These are phyloP conservation scores for Pandemis heparana DNA, from an alignment of 2,888 invertebrate species.

Conservation along the genomic window DNA sequence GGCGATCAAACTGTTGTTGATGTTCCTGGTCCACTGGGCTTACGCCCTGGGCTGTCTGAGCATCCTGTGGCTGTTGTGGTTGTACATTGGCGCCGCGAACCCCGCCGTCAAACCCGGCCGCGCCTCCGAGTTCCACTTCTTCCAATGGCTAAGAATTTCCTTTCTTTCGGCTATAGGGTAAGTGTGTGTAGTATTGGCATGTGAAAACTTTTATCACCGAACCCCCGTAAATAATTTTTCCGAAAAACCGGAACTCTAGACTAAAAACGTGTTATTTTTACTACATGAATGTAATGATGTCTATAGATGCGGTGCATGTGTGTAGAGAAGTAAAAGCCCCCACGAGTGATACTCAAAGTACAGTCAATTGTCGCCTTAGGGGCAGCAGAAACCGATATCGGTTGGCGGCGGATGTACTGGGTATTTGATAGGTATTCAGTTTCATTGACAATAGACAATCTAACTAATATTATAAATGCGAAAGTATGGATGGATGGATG, in stretches of 20 bases:
- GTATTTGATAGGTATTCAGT: too few relatives aligned
- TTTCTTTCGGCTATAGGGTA: constrained; percentile 92
- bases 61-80: constrained; percentile 94
- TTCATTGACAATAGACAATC: too few relatives aligned
- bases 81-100: constrained; percentile 97
- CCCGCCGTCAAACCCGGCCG: constrained; percentile 98
- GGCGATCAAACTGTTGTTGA: constrained; percentile 93
- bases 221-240: background rate
- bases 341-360: too few relatives aligned
- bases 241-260: background rate
- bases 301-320: too few relatives aligned
- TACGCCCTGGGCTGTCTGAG: constrained; percentile 94
- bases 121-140: constrained; percentile 92
- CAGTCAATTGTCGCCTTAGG: too few relatives aligned
- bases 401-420: too few relatives aligned
- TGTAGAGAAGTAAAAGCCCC: too few relatives aligned
- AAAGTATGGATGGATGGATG: too few relatives aligned
- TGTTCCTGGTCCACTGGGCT: constrained; percentile 97
- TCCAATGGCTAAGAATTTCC: constrained; percentile 91
- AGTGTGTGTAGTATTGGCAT: constrained; percentile 52
- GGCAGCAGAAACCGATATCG: too few relatives aligned
- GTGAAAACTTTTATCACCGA: background rate
- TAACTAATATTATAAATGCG: too few relatives aligned
- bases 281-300: too few relatives aligned
- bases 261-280: too few relatives aligned